Base-by-base conservation (phyloP, 2,113 vertebrate genomes). In the Macaca fascicularis region DNA sequence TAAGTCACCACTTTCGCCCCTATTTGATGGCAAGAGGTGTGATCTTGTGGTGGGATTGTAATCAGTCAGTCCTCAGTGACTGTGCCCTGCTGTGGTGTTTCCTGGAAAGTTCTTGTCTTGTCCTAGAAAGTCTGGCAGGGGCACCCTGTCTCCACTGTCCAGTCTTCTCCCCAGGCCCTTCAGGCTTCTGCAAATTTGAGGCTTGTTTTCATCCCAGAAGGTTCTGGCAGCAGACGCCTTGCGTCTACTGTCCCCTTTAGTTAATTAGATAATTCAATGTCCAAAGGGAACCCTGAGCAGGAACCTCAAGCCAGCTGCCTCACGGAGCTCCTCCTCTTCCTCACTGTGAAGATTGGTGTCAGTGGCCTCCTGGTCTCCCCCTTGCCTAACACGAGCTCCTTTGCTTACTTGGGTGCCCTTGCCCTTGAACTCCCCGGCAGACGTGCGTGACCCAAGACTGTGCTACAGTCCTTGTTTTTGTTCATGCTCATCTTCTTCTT, bases 401-500 rank as follows among this genome's bases (percentile, higher is more conserved):
- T 38, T 5, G 48, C n/a, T 78, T 40, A 17, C 22, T 10, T 32
- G 30, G 80, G 30, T 5, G 5, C 8, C n/a, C 50, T 32, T 1
- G 6, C 22, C 52, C 17, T 30, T 5, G 43, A 12, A 0, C 2
- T 2, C 43, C 11, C 10, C 16, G 7, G 17, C 14, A 5, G 67
- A 6, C 11, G 1, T 38, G 0, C 0, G 1, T 30, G 74, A 10
- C 16, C 76, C 61, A 0, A 0, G 43, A 4, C 3, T 6, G 17
- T 22, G 27, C 32, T 23, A 0, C 6, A 1, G 32, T 40, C 25
- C 43, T 3, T 32, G 52, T 25, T 19, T 17, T 79, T 2, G 6
- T 59, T 43, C 55, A 5, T 55, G 30, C 6, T 4, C 17, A 8
- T 23, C 1, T 38, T 6, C 38, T 5, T 11, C 38, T 78, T 82